phyloP scores from a whole-genome alignment of 2,888 invertebrate species.

The Ptychoptera albimana region DNA sequence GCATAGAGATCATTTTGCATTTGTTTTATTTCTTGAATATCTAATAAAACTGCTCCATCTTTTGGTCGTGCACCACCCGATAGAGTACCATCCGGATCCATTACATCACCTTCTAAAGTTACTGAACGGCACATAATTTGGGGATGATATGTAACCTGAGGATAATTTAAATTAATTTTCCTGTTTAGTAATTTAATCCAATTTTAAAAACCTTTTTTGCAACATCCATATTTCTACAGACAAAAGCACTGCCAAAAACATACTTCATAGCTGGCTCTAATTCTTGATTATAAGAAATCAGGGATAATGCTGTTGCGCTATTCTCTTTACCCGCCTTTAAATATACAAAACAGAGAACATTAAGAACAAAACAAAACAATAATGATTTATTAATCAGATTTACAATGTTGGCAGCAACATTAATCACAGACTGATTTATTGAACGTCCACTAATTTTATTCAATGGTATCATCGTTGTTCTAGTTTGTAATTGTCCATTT shows the following conservation, averaged over 20 bases:
- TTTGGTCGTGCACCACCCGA: conserved; percentile 65
- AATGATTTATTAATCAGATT: conserved; percentile 10
- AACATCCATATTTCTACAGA: conserved; percentile 64
- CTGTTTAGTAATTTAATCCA: too few species aligned
- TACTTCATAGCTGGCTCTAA: conserved; percentile 66
- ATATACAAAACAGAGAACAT: neutral
- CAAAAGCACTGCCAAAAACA: conserved; percentile 73
- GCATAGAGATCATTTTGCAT: conserved; percentile 29
- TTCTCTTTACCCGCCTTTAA: conserved; percentile 58
- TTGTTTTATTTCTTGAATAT: conserved; percentile 38
- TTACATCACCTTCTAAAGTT: conserved; percentile 82
- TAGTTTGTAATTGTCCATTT: conserved; percentile 57
- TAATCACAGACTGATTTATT: conserved; percentile 42
- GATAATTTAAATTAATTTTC: too few species aligned
- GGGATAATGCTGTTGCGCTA: conserved; percentile 63
- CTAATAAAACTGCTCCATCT: conserved; percentile 40
- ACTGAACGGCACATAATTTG: conserved; percentile 53
- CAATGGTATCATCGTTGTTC: conserved; percentile 81
- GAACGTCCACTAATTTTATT: conserved; percentile 60
- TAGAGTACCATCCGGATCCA: conserved; percentile 79
- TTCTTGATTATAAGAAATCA: conserved; percentile 51
- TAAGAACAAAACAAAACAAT: neutral
- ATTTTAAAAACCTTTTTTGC: conserved; percentile 47
- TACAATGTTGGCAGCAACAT: conserved; percentile 53
- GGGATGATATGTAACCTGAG: conserved; percentile 64